These are phyloP conservation scores for Semicossyphus pulcher DNA, from an alignment of 2,113 vertebrate genomes.

Conservation along the genomic window DNA sequence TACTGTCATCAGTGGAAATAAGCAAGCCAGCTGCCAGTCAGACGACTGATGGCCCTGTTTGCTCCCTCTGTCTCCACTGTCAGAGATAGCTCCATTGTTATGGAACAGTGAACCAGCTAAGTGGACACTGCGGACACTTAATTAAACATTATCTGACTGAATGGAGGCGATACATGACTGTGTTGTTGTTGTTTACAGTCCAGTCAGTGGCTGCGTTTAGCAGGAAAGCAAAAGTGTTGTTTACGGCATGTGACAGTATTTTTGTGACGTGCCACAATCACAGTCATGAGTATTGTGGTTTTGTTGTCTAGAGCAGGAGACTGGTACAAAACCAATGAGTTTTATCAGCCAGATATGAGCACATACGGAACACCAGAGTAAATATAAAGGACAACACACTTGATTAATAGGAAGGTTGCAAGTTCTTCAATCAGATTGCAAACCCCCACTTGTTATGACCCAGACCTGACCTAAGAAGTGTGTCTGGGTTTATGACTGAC, in stretches of 20 bases:
- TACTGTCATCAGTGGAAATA: background rate
- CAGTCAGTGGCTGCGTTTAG: background rate
- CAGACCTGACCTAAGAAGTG: background rate
- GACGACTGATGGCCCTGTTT: background rate
- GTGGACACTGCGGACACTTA: constrained; percentile 34
- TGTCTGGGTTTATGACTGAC: background rate
- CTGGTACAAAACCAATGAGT: background rate
- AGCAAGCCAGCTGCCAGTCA: background rate
- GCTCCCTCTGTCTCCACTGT: constrained; percentile 9
- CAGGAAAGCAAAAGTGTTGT: background rate
- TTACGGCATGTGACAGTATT: background rate
- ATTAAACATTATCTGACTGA: constrained; percentile 38
- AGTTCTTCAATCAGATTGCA: background rate
- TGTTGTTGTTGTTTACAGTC: constrained; percentile 28
- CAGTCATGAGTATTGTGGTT: background rate
- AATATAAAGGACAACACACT: background rate
- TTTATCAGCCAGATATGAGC: background rate
- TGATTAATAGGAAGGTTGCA: background rate
- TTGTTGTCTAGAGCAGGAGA: background rate
- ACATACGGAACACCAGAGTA: no score
- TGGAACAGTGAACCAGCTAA: constrained; percentile 70
- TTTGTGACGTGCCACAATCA: background rate
- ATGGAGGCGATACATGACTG: background rate
- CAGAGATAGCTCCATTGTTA: constrained; percentile 72
- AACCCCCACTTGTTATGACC: no score